A percentile compares a stretch with the other conserved stretches of the same genome.
These are phyloP conservation scores for Bryconaethiops microstoma DNA, from an alignment of 2,797 vertebrate genomes.

Conservation along the genomic window DNA sequence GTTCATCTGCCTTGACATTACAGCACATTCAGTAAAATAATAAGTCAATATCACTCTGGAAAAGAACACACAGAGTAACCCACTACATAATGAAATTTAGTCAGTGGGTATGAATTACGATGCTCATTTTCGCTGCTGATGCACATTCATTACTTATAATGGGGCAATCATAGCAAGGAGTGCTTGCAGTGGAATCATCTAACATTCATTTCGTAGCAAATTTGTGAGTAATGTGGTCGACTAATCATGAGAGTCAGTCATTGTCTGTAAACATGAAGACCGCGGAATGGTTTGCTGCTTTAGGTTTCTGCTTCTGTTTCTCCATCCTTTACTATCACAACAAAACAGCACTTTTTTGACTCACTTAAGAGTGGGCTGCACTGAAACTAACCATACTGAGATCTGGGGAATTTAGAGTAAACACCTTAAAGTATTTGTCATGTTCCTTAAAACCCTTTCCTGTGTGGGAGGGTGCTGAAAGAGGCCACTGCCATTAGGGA, in stretches of 20 bases:
- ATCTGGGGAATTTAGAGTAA: too few relatives aligned
- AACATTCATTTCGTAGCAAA: conserved; percentile 20
- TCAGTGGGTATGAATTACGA: conserved; percentile 44
- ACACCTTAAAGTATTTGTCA: too few relatives aligned
- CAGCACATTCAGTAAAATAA: not conserved
- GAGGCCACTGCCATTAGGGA: too few relatives aligned
- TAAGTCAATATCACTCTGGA: not conserved
- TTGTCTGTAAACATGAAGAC: not conserved
- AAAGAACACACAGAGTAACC: conserved; percentile 47
- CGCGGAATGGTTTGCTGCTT: not conserved
- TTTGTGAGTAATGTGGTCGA: not conserved
- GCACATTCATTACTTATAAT: conserved; percentile 46
- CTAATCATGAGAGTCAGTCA: conserved; percentile 2
- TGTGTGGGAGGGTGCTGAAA: too few relatives aligned
- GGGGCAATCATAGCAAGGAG: conserved; percentile 38
- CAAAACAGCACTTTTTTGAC: too few relatives aligned
- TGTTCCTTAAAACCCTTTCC: too few relatives aligned
- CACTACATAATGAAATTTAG: conserved; percentile 22
- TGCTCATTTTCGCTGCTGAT: conserved; percentile 42
- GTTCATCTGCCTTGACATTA: not conserved
- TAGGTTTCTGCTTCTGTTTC: not conserved
- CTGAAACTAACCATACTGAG: too few relatives aligned
- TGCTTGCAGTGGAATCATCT: conserved; percentile 36
- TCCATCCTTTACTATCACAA: not conserved
- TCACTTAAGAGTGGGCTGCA: too few relatives aligned